These are phyloP conservation scores for Mergus octosetaceus DNA, from an alignment of 2,797 vertebrate species.

Conservation along the genomic window DNA sequence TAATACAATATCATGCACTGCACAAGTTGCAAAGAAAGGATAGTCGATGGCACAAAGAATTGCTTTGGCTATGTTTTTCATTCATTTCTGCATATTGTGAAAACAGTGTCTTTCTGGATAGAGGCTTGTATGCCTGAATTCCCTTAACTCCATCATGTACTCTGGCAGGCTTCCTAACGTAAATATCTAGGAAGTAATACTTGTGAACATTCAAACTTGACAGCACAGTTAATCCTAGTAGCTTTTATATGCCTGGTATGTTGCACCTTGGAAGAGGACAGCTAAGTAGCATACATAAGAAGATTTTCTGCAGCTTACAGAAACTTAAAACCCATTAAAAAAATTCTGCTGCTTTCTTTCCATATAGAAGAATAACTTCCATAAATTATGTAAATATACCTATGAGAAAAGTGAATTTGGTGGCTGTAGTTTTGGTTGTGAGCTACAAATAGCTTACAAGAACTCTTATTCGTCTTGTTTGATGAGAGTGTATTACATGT, in stretches of 20 bases:
- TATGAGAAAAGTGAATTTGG: background rate
- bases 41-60: background rate
- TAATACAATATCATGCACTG: background rate
- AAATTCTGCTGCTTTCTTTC: background rate
- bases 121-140: background rate
- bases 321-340: background rate
- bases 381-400: background rate
- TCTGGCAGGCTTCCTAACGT: background rate
- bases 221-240: background rate
- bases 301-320: background rate
- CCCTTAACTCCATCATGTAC: background rate
- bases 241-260: background rate
- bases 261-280: background rate
- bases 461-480: background rate
- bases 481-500: background rate
- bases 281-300: background rate
- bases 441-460: background rate
- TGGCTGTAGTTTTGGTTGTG: background rate
- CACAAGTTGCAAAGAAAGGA: background rate
- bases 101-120: background rate
- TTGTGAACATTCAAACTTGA: background rate
- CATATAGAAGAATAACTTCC: background rate
- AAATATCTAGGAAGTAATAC: background rate
- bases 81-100: background rate
- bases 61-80: background rate